Evolutionary conservation across 2,888 invertebrate species (phyloP), one percentile per base, ranked within the genome.

Genomic region (Latrodectus hesperus): DNA sequence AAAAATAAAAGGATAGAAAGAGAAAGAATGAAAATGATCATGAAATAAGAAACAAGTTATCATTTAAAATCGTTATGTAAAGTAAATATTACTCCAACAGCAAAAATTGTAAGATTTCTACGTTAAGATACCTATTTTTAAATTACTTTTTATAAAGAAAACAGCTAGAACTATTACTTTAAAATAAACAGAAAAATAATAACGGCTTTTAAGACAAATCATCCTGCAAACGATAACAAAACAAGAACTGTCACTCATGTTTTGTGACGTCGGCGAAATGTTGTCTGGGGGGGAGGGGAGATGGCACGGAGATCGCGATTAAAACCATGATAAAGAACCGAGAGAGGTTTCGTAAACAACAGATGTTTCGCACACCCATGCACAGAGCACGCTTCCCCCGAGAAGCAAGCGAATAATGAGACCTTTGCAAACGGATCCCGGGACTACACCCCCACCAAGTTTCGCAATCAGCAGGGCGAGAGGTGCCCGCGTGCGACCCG

Each of bases 191-290:
- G 6, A 38, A 3, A n/a, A 38, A 38, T 38, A 38, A 38, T 38
- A 38, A 38, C 38, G 38, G 38, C 38, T 38, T 38, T 38, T 38
- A 3, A 38, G 38, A 38, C 4, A 38, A 38, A 4, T 38, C 38
- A 38, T 38, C 38, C 38, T 38, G 1, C 38, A 6, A 38, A 38
- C 38, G 60, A 60, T 60, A 60, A 60, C 60, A 60, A 60, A 60
- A 60, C 60, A 60, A 60, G 60, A 60, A 60, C 60, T 60, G n/a
- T n/a, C 60, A 60, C n/a, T 60, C 60, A 60, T 60, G n/a, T 60
- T 60, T n/a, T 16, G 60, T 60, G 60, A 60, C 60, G 60, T 60
- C 60, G n/a, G 14, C 60, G n/a, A 60, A 60, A 60, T 60, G 60
- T n/a, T 16, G n/a, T 60, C 60, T 60, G 60, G 60, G 10, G n/a